Evolutionary conservation across 2,888 invertebrate genomes (phyloP).

Genomic region (Cantharis lateralis): DNA sequence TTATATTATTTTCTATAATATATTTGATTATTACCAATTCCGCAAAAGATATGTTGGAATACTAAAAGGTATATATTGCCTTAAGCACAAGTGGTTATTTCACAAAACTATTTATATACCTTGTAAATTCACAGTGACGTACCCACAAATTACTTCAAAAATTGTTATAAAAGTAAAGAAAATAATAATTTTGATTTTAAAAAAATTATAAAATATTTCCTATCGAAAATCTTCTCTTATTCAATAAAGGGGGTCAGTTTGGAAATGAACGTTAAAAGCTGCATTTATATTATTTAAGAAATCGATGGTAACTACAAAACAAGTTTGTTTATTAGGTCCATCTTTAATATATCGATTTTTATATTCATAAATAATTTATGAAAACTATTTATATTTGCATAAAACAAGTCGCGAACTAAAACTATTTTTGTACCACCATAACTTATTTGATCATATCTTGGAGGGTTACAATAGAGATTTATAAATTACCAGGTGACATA

Average conservation of each 20-base stretch:
- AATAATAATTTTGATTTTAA: neutral
- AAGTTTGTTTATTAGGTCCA: neutral
- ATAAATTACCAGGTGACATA: conserved; percentile 25
- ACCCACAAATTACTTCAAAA: too few species aligned
- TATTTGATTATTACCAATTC: neutral
- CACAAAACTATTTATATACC: neutral
- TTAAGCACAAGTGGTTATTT: neutral
- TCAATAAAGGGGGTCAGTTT: neutral
- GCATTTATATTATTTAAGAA: neutral
- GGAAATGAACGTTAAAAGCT: neutral
- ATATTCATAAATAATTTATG: conserved; percentile 2
- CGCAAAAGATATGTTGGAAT: neutral
- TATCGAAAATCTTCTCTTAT: neutral
- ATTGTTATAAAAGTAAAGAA: too few species aligned
- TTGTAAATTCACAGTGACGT: neutral
- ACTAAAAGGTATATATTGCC: neutral
- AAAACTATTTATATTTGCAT: neutral
- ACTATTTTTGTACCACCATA: conserved; percentile 22
- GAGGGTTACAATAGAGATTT: conserved; percentile 15
- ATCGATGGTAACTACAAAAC: neutral
- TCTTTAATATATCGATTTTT: neutral
- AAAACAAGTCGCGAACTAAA: conserved; percentile 7
- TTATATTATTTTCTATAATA: neutral
- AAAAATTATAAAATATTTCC: neutral
- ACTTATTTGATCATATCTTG: conserved; percentile 14